A percentile compares a stretch with the other conserved stretches of the same genome.
Conservation (phyloP, 2,888 invertebrate genomes). For the Phyllotreta striolata region DNA sequence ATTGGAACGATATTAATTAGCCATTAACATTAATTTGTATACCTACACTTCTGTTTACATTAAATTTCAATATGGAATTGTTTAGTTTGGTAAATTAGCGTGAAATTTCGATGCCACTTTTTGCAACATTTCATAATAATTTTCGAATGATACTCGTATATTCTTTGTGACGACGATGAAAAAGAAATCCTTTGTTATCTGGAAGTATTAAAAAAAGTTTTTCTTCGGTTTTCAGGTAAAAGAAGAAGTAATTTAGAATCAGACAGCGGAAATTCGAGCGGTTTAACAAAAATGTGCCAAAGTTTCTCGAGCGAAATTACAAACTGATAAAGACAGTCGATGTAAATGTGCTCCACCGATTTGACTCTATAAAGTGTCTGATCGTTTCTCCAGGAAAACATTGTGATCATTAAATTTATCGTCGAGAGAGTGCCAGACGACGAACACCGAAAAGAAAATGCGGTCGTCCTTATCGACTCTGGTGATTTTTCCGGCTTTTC, state of each 20-base stretch:
- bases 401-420: conserved; percentile 32
- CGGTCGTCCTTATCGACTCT: conserved; percentile 27
- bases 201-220: neutral
- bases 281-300: conserved; percentile 34
- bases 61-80: too few relatives aligned
- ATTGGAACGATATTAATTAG: too few relatives aligned
- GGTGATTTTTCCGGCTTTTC: conserved; percentile 35
- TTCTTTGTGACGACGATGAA: neutral
- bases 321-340: conserved; percentile 27
- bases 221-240: conserved; percentile 23
- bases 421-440: conserved; percentile 24
- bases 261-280: conserved; percentile 13
- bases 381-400: conserved; percentile 18
- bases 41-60: too few relatives aligned
- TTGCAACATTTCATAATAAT: too few relatives aligned
- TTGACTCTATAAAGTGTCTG: conserved; percentile 32
- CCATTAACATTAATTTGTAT: too few relatives aligned
- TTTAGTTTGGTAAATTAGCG: too few relatives aligned
- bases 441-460: conserved; percentile 28
- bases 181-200: neutral
- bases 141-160: too few relatives aligned
- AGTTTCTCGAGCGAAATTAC: conserved; percentile 20
- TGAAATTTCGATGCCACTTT: too few relatives aligned
- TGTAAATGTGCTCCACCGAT: conserved; percentile 27
- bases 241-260: conserved; percentile 8